Conservation (phyloP, 2,888 invertebrate genomes). For the Spilarctia lutea region DNA sequence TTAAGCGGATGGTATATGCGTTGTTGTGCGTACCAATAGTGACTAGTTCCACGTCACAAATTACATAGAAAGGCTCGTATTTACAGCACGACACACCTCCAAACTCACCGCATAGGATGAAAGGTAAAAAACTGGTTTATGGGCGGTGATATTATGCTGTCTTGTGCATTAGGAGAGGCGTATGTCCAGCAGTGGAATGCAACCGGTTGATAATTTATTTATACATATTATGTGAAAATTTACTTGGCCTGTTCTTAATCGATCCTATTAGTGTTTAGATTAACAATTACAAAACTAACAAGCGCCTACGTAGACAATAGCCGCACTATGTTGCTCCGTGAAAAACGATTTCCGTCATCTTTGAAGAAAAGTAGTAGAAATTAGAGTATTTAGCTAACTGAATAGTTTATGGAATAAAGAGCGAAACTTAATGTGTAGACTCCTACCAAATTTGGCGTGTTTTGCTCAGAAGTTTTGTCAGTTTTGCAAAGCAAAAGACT, state of each 20-base stretch:
- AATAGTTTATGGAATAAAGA: too few species aligned
- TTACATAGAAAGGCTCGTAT: conserved; percentile 1
- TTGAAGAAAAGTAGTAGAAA: neutral
- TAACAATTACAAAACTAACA: neutral
- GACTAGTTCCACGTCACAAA: conserved; percentile 5
- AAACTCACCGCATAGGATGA: neutral
- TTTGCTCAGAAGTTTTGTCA: too few species aligned
- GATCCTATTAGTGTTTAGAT: neutral
- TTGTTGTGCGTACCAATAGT: neutral
- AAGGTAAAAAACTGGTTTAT: neutral
- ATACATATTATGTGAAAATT: neutral
- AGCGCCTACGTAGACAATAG: neutral
- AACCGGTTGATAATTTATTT: too few species aligned
- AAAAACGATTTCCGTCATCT: neutral
- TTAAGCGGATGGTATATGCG: neutral
- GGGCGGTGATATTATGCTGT: neutral
- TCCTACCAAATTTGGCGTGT: too few species aligned
- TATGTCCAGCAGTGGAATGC: too few species aligned
- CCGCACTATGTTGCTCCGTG: neutral
- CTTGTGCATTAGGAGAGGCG: too few species aligned
- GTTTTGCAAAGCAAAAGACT: too few species aligned
- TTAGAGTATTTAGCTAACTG: too few species aligned
- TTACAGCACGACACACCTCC: conserved; percentile 3
- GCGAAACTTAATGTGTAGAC: too few species aligned
- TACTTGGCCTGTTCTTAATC: neutral